Conservation (phyloP, 2,888 invertebrate genomes). For the Chelonus formosanus region DNA sequence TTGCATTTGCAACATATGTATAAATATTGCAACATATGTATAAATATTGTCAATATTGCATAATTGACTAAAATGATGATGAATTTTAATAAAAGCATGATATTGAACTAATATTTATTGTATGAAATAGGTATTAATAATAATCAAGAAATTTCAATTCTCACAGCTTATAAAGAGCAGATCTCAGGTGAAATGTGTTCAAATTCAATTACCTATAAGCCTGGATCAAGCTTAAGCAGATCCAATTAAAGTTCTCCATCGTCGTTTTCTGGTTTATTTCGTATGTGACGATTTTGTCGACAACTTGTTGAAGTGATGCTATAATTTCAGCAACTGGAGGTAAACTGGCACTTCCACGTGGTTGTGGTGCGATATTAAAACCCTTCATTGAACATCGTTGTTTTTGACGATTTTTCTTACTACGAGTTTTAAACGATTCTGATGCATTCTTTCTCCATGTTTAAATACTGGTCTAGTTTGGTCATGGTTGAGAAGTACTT, state of each 20-base stretch:
- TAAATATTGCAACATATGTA: too few relatives aligned
- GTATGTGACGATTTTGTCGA: slow-evolving; percentile 47
- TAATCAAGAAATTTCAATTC: not conserved
- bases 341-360: slow-evolving; percentile 67
- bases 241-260: slow-evolving; percentile 87
- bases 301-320: slow-evolving; percentile 72
- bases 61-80: too few relatives aligned
- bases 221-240: slow-evolving; percentile 85
- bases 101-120: too few relatives aligned
- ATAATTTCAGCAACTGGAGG: slow-evolving; percentile 83
- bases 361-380: slow-evolving; percentile 86
- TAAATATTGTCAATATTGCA: too few relatives aligned
- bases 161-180: not conserved
- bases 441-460: slow-evolving; percentile 91
- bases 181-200: not conserved
- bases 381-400: slow-evolving; percentile 93
- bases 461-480: slow-evolving; percentile 88
- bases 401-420: slow-evolving; percentile 92
- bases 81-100: too few relatives aligned
- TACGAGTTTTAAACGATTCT: slow-evolving; percentile 93
- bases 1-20: too few relatives aligned
- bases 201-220: slow-evolving; percentile 72
- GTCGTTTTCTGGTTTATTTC: slow-evolving; percentile 72
- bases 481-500: slow-evolving; percentile 95
- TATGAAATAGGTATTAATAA: too few relatives aligned